Evolutionary conservation across 1,140 invertebrate species (phyloP), one percentile per base, ranked within the genome.

Genomic region (Aphaenogaster floridana): DNA sequence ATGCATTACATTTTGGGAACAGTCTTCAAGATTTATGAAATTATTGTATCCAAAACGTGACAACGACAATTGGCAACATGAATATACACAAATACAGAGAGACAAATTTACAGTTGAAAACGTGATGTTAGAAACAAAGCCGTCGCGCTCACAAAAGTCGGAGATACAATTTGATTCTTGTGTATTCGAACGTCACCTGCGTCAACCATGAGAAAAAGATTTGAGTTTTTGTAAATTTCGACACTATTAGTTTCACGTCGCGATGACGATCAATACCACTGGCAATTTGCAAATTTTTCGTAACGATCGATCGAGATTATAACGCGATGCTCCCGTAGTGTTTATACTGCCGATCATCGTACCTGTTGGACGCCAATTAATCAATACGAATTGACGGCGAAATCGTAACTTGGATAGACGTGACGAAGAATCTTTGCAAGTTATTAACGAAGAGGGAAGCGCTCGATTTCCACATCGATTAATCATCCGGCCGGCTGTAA

Each of bases 321-420:
- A 9, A 34, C 15, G 28, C 34, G 36, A 59, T 36, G 63, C 17
- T 50, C 34, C 11, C 72, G 74, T 61, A 68, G 79, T 59, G 48
- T 79, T 90, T 90, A 88, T 54, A 66, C 28, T 28, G 50, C 80
- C 74, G 50, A 52, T 76, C 79, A 48, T 85, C 80, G 71, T 88
- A 90, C 89, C 89, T 90, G 89, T 90, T 90, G 89, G 78, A 88
- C 86, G 79, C 57, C 87, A 88, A 90, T 90, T 90, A 90, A 90
- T 90, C 80, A 34, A 90, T 69, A 42, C 54, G 71, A 85, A 59
- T 54, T n/a, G 28, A 28, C 39, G 34, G 45, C 17, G 45, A 57
- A 87, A 87, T 83, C 78, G 68, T 87, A 59, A 34, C 66, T 28
- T 48, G 15, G 7, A 28, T 34, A 28, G 50, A 59, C 28, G 34